These are phyloP conservation scores for Phrynosoma blainvillii DNA, from an alignment of 2,113 vertebrate genomes.

Conservation along the genomic window DNA sequence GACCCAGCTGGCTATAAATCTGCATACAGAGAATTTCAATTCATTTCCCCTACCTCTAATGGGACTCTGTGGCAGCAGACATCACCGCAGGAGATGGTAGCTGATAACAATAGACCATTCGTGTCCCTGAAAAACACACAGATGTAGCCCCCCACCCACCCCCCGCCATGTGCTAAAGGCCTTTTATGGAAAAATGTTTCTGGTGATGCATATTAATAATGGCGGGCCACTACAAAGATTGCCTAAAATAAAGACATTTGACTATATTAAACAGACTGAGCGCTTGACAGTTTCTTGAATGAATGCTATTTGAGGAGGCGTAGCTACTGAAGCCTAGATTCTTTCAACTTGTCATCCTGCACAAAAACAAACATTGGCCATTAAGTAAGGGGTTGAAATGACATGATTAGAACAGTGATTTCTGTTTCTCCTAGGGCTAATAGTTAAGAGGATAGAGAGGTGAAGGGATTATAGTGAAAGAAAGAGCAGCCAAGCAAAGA, in stretches of 20 bases:
- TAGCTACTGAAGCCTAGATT: neutral
- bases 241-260: constrained; percentile 35
- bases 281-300: constrained; percentile 25
- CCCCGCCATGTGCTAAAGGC: neutral
- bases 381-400: neutral
- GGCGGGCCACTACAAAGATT: constrained; percentile 9
- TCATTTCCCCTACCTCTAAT: constrained; percentile 1
- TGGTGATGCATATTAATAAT: constrained; percentile 24
- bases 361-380: constrained; percentile 9
- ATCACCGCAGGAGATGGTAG: neutral
- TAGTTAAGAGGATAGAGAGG: neutral
- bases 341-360: constrained; percentile 19
- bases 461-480: neutral
- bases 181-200: constrained; percentile 7
- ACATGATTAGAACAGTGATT: neutral
- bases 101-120: constrained; percentile 16
- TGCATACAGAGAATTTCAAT: constrained; percentile 11
- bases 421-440: neutral
- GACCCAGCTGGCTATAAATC: constrained; percentile 28
- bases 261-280: constrained; percentile 1
- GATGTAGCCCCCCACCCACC: constrained; percentile 3
- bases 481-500: constrained; percentile 14
- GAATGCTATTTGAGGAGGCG: constrained; percentile 2
- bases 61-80: constrained; percentile 7
- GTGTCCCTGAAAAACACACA: neutral